These are phyloP conservation scores for Drosophila hamatofila DNA, from an alignment of 2,888 invertebrate genomes.

Conservation along the genomic window DNA sequence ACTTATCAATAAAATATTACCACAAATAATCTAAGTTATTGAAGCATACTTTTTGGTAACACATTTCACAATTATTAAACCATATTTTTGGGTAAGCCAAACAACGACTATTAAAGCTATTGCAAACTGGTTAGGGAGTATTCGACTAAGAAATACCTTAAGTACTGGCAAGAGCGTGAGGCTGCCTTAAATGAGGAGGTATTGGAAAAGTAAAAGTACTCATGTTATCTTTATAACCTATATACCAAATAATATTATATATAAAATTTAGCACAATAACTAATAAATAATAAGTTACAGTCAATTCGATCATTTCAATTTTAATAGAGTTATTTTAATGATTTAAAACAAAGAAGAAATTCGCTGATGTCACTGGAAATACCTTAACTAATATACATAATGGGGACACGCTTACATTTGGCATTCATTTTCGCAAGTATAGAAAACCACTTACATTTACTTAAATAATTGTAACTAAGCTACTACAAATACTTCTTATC, in stretches of 20 bases:
- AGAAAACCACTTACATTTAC: background rate
- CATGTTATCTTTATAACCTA: no score
- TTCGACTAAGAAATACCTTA: background rate
- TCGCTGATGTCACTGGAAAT: background rate
- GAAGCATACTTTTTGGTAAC: slow-evolving; percentile 8
- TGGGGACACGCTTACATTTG: background rate
- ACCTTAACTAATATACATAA: background rate
- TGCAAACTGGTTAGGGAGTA: background rate
- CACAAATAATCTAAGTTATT: background rate
- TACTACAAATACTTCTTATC: slow-evolving; percentile 11
- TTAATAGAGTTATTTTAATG: no score
- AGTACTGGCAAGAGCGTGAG: background rate
- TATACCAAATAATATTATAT: no score
- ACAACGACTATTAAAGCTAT: background rate
- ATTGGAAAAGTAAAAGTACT: no score
- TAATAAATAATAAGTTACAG: no score
- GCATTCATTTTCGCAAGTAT: background rate
- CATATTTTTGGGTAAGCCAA: background rate
- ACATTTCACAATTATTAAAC: background rate
- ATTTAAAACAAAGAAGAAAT: no score
- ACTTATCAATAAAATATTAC: no score
- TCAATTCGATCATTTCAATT: no score
- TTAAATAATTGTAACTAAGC: background rate
- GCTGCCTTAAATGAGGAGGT: no score
- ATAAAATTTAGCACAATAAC: no score